These are phyloP conservation scores for Battus philenor DNA, from an alignment of 1,140 invertebrate species.

Conservation along the genomic window DNA sequence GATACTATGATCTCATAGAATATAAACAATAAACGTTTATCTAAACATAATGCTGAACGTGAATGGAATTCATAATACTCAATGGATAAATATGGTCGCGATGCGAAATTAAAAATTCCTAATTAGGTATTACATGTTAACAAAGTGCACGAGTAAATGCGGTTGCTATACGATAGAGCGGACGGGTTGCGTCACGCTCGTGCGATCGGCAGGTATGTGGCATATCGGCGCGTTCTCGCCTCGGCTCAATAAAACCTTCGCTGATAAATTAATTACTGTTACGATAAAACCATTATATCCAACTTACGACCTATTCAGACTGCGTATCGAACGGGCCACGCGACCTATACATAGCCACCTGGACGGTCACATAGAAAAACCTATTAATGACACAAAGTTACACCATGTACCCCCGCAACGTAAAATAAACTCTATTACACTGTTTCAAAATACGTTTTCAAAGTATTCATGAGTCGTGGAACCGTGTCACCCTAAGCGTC, in stretches of 20 bases:
- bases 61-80: too few relatives aligned
- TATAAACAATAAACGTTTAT: too few relatives aligned
- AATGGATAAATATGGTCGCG: too few relatives aligned
- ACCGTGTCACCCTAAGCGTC: constrained; percentile 61
- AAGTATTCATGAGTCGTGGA: constrained; percentile 33
- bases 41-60: too few relatives aligned
- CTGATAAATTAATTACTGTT: constrained; percentile 44
- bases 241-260: constrained; percentile 42
- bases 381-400: constrained; percentile 37
- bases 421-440: constrained; percentile 38
- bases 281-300: constrained; percentile 35
- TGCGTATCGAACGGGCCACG: constrained; percentile 50
- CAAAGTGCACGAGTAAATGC: constrained; percentile 3
- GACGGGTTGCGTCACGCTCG: constrained; percentile 18
- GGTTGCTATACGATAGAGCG: constrained; percentile 16
- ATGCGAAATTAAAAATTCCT: constrained; percentile 12
- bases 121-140: constrained; percentile 13
- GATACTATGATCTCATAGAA: too few relatives aligned
- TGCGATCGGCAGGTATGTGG: constrained; percentile 19
- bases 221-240: constrained; percentile 32
- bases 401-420: constrained; percentile 19
- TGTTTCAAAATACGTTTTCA: constrained; percentile 36
- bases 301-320: constrained; percentile 54
- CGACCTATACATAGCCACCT: constrained; percentile 74
- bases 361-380: constrained; percentile 72